phyloP scores from a whole-genome alignment of 2,797 vertebrate species.

The Acanthurus tractus region DNA sequence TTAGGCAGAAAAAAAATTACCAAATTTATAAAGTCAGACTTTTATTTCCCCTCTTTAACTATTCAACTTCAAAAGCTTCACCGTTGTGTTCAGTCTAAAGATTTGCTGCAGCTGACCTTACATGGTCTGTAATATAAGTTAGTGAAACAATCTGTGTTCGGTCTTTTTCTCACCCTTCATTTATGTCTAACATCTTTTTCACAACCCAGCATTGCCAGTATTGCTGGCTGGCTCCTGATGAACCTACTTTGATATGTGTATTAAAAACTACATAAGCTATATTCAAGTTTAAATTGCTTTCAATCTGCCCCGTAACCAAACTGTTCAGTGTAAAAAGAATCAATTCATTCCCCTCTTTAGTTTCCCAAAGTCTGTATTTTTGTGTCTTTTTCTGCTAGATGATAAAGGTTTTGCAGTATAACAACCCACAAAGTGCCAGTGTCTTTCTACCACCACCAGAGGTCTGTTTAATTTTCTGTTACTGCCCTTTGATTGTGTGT shows the following conservation, averaged over 20 bases:
- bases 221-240: background rate
- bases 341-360: conserved; percentile 48
- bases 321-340: conserved; percentile 39
- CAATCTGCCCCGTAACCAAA: conserved; percentile 9
- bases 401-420: conserved; percentile 90
- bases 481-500: conserved; percentile 76
- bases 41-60: no score
- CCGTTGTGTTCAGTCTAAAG: no score
- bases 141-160: background rate
- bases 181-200: conserved; percentile 2
- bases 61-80: no score
- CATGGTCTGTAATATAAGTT: no score
- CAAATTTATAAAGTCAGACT: no score
- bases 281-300: conserved; percentile 24
- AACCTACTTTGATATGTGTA: background rate
- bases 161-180: conserved; percentile 8
- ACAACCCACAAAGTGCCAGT: conserved; percentile 85
- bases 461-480: conserved; percentile 85
- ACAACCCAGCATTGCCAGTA: background rate
- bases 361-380: conserved; percentile 75
- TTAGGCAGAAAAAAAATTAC: no score
- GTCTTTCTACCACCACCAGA: conserved; percentile 88
- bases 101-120: no score
- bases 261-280: conserved; percentile 12
- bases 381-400: conserved; percentile 85